Evolutionary conservation across 2,797 vertebrate genomes (phyloP).

Genomic region (Triplophysa bombifrons): DNA sequence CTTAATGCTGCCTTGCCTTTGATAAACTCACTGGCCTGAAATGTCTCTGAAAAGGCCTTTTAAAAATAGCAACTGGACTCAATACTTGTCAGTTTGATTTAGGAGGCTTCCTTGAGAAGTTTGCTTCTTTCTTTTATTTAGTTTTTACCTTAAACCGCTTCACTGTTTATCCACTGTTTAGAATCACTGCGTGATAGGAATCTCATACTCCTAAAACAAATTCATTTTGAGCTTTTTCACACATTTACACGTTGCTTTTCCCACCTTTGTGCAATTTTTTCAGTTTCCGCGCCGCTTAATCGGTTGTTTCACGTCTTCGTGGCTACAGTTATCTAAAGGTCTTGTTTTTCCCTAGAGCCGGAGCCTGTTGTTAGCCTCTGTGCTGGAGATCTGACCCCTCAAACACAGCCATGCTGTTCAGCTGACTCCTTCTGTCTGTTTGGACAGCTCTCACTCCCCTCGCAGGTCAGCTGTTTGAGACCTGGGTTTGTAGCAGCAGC

Average conservation of each 20-base stretch:
- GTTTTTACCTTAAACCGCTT: conserved; percentile 18
- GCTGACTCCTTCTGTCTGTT: conserved; percentile 31
- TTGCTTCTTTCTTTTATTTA: conserved; percentile 6
- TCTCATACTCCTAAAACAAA: not conserved
- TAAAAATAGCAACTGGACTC: conserved; percentile 40
- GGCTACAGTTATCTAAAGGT: conserved; percentile 24
- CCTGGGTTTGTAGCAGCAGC: conserved; percentile 3
- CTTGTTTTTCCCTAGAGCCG: conserved; percentile 34
- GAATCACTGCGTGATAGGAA: conserved; percentile 14
- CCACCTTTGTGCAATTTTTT: not conserved
- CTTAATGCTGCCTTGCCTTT: conserved; percentile 31
- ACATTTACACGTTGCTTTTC: not conserved
- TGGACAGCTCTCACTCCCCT: conserved; percentile 36
- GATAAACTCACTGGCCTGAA: conserved; percentile 43
- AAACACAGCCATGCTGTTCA: conserved; percentile 33
- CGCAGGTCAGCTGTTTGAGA: conserved; percentile 22
- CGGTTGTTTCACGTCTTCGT: not conserved
- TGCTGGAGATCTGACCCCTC: conserved; percentile 42
- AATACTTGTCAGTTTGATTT: conserved; percentile 47
- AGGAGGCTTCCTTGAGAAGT: conserved; percentile 15
- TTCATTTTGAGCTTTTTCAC: conserved; percentile 4
- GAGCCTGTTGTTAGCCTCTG: conserved; percentile 42
- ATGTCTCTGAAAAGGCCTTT: conserved; percentile 39
- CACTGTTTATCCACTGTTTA: conserved; percentile 29
- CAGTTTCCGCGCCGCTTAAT: not conserved